Conservation (phyloP, 1,140 invertebrate genomes). For the Heterodera schachtii region DNA sequence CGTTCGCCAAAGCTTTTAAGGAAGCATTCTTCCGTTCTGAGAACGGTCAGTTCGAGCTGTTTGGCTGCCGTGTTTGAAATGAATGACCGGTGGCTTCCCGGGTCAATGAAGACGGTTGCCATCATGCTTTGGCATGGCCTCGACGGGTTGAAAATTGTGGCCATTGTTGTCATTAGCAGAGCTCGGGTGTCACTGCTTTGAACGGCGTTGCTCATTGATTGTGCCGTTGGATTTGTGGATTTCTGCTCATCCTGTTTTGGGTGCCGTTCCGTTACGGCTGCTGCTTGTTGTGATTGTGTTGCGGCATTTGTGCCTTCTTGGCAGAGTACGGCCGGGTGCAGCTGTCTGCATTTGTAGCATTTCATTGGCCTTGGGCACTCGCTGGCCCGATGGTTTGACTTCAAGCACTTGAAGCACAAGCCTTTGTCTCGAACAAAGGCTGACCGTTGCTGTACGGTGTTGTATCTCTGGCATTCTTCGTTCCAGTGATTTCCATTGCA, state of each 20-base stretch:
- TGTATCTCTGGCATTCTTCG: no score
- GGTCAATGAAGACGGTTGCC: background rate
- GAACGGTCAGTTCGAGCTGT: background rate
- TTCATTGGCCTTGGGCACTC: background rate
- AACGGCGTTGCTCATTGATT: background rate
- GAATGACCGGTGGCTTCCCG: constrained; percentile 5
- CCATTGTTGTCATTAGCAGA: background rate
- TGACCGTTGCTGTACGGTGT: background rate
- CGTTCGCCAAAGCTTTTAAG: background rate
- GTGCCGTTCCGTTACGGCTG: background rate
- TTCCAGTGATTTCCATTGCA: background rate
- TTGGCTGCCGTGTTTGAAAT: background rate
- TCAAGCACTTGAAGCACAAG: background rate
- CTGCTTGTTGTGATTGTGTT: background rate
- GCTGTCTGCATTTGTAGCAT: no score
- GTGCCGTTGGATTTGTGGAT: background rate
- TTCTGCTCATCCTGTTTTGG: background rate
- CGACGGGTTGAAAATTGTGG: background rate
- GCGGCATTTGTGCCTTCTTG: background rate
- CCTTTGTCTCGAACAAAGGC: no score
- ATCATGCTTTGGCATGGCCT: no score
- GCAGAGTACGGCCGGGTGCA: background rate
- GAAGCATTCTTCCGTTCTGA: background rate
- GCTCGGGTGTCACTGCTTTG: background rate
- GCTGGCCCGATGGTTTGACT: background rate